Conservation (phyloP, 2,888 invertebrate genomes). For the Anaspis maculata region DNA sequence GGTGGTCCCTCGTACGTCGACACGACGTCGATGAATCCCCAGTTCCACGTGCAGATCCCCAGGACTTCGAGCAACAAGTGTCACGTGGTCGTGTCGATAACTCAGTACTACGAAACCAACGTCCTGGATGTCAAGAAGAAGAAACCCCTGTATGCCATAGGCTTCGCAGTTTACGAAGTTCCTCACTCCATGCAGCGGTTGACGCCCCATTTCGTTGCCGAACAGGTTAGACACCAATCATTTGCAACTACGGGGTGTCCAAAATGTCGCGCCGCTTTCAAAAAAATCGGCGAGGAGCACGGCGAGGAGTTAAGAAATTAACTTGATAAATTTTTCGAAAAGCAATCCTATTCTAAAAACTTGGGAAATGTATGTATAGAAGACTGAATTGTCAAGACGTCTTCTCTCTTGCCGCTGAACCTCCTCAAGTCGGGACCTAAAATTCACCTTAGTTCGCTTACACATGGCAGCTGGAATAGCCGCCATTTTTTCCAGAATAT, state of each 20-base stretch:
- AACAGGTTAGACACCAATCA: constrained; percentile 51
- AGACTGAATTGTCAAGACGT: too few species aligned
- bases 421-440: too few species aligned
- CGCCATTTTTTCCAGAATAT: too few species aligned
- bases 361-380: too few species aligned
- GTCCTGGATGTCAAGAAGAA: constrained; percentile 44
- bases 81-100: constrained; percentile 64
- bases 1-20: constrained; percentile 56
- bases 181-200: constrained; percentile 53
- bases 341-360: too few species aligned
- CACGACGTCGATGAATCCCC: constrained; percentile 60
- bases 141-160: constrained; percentile 52
- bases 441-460: too few species aligned
- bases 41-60: constrained; percentile 63
- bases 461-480: too few species aligned
- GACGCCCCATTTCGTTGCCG: constrained; percentile 52
- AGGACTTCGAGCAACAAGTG: constrained; percentile 55
- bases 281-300: not conserved
- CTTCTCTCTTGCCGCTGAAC: too few species aligned
- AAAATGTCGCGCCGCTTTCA: too few species aligned
- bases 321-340: constrained; percentile 1
- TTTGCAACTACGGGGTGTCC: too few species aligned
- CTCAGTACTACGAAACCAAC: constrained; percentile 54
- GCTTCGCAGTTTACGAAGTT: constrained; percentile 64
- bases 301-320: too few species aligned